Evolutionary conservation across 2,797 vertebrate species (phyloP).

Genomic region (Phoxinus dragarum): DNA sequence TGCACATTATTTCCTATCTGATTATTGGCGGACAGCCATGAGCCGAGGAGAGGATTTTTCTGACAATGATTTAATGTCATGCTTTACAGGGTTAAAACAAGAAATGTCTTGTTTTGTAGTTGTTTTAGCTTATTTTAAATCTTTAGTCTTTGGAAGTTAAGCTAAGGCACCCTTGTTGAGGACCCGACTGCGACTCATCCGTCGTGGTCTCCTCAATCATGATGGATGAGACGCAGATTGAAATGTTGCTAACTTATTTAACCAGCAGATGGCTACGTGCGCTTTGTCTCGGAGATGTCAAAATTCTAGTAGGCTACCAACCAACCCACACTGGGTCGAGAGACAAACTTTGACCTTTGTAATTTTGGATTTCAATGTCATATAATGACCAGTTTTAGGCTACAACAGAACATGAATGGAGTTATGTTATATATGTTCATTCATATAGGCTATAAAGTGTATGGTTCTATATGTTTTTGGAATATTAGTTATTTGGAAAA

Average conservation of each 20-base stretch:
- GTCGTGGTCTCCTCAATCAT: not conserved
- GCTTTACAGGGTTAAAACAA: not conserved
- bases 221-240: not conserved
- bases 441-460: too few relatives aligned
- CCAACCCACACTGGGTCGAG: not conserved
- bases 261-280: conserved; percentile 18
- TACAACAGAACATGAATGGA: not conserved
- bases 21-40: not conserved
- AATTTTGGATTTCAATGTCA: not conserved
- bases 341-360: not conserved
- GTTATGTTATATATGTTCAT: too few relatives aligned
- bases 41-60: not conserved
- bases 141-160: not conserved
- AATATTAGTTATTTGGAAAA: not conserved
- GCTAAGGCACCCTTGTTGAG: too few relatives aligned
- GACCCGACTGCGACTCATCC: not conserved
- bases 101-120: not conserved
- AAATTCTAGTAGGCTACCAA: not conserved
- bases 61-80: not conserved
- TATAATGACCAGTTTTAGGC: not conserved
- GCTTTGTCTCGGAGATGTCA: not conserved
- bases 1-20: not conserved
- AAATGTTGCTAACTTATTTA: not conserved
- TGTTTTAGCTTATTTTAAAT: not conserved
- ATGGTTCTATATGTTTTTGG: not conserved